A percentile compares a stretch with the other conserved stretches of the same genome.
Evolutionary conservation across 2,888 invertebrate species (phyloP).

Genomic region (Caenorhabditis afra): DNA sequence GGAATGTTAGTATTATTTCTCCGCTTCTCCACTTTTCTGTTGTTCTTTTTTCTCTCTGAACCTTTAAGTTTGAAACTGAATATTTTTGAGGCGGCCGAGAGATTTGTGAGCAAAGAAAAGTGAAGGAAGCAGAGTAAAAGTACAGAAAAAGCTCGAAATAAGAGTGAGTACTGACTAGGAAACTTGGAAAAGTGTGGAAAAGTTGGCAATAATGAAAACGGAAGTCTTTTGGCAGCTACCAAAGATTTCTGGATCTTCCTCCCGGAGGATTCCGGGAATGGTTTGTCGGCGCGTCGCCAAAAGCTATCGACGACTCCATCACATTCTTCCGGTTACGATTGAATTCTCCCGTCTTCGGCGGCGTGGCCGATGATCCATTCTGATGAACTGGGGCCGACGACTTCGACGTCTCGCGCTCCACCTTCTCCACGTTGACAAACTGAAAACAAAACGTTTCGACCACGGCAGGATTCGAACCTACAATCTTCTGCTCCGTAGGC

Average conservation of each 20-base stretch:
- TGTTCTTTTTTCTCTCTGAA: neutral
- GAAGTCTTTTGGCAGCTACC: constrained; percentile 50
- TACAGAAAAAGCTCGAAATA: no score
- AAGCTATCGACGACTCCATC: constrained; percentile 62
- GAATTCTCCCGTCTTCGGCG: constrained; percentile 43
- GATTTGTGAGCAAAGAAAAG: neutral
- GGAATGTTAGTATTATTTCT: neutral
- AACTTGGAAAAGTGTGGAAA: neutral
- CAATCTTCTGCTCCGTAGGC: constrained; percentile 81
- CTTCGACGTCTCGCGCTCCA: constrained; percentile 53
- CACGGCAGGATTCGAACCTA: constrained; percentile 81
- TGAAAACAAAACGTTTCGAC: constrained; percentile 61
- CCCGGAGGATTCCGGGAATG: constrained; percentile 68
- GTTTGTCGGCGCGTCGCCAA: constrained; percentile 31
- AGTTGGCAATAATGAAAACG: neutral
- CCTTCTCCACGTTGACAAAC: constrained; percentile 55
- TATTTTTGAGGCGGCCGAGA: constrained; percentile 2
- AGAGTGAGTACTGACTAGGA: neutral
- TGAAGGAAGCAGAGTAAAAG: neutral
- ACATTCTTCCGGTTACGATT: constrained; percentile 55
- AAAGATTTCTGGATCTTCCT: constrained; percentile 67
- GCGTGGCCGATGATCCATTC: constrained; percentile 36
- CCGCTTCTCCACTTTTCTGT: neutral
- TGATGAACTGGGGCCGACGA: constrained; percentile 10
- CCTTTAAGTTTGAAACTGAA: constrained; percentile 11